Evolutionary conservation across 2,888 invertebrate species (phyloP).

Genomic region (Ptilodon capucinus): DNA sequence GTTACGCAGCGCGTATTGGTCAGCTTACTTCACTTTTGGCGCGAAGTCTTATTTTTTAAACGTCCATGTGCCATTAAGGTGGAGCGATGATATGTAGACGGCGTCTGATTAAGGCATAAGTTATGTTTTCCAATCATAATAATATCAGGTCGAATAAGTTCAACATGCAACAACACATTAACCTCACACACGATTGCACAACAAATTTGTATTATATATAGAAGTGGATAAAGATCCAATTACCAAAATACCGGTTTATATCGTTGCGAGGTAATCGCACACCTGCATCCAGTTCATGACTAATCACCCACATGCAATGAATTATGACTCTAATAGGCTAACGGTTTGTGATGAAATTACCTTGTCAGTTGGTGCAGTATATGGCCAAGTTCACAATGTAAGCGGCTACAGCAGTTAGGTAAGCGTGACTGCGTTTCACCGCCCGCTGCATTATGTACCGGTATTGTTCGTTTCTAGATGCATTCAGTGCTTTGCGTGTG

Average conservation of each 20-base stretch:
- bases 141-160: neutral
- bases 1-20: too few species aligned
- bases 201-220: neutral
- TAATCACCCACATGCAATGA: neutral
- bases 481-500: neutral
- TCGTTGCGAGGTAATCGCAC: neutral
- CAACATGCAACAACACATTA: neutral
- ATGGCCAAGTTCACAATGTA: constrained; percentile 3
- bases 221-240: neutral
- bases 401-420: neutral
- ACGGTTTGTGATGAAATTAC: neutral
- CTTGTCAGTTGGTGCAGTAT: neutral
- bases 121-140: too few species aligned
- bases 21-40: too few species aligned
- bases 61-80: too few species aligned
- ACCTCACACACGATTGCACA: neutral
- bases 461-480: constrained; percentile 12
- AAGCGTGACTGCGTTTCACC: constrained; percentile 24
- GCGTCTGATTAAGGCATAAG: too few species aligned
- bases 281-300: neutral
- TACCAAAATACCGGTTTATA: neutral
- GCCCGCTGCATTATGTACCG: constrained; percentile 15
- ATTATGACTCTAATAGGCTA: neutral
- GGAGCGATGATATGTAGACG: too few species aligned
- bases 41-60: too few species aligned